Conservation (phyloP, 2,888 invertebrate species). For the Silvanus unidentatus region DNA sequence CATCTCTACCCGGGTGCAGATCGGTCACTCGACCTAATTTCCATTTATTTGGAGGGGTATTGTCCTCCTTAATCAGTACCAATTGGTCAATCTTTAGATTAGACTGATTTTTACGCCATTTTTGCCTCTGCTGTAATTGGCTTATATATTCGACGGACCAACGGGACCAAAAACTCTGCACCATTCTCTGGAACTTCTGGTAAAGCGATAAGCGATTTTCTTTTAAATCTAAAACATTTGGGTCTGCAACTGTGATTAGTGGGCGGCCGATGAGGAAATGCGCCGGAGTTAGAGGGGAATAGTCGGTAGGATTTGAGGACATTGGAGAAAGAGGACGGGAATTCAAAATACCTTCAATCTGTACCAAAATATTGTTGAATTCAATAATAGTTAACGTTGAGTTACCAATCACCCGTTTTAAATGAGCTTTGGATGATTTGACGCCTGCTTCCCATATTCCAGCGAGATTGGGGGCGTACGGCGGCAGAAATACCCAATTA, state of each 20-base stretch:
- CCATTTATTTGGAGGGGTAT: slow-evolving; percentile 1
- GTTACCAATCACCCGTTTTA: not conserved
- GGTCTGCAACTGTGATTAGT: slow-evolving; percentile 16
- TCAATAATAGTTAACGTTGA: not conserved
- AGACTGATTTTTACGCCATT: slow-evolving; percentile 6
- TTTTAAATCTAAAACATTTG: slow-evolving; percentile 5
- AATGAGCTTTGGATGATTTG: slow-evolving; percentile 9
- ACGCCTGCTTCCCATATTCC: slow-evolving; percentile 6
- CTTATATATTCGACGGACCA: slow-evolving; percentile 15
- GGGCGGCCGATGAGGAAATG: slow-evolving; percentile 23
- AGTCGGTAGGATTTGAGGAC: slow-evolving; percentile 19
- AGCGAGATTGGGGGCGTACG: slow-evolving; percentile 26
- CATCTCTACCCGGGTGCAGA: not conserved
- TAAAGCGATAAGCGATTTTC: slow-evolving; percentile 13
- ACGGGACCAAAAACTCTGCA: slow-evolving; percentile 17
- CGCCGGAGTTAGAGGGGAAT: slow-evolving; percentile 12
- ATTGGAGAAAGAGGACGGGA: slow-evolving; percentile 14
- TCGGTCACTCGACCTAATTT: not conserved
- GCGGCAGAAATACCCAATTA: slow-evolving; percentile 29
- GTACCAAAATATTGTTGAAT: not conserved
- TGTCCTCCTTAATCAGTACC: not conserved
- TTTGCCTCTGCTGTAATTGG: slow-evolving; percentile 12
- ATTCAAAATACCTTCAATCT: slow-evolving; percentile 2
- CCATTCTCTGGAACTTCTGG: slow-evolving; percentile 12
- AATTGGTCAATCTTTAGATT: not conserved